Evolutionary conservation across 2,888 invertebrate genomes (phyloP).

Genomic region (Listrodromus nycthemerus): DNA sequence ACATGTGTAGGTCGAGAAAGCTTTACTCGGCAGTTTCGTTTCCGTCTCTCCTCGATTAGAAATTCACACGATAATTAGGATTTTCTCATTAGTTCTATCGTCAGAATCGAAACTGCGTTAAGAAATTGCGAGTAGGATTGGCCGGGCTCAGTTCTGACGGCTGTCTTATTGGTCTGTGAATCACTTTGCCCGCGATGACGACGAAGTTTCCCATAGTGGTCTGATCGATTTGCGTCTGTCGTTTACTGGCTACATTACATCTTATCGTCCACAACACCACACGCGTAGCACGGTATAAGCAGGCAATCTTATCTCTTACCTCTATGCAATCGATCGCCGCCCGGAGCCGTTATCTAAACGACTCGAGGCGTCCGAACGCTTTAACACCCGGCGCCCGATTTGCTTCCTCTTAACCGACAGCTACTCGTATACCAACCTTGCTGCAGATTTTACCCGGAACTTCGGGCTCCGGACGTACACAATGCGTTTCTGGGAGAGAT

Average conservation of each 20-base stretch:
- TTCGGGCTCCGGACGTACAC: not conserved
- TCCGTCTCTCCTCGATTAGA: not conserved
- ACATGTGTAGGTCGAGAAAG: no score
- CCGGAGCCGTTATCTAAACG: conserved; percentile 42
- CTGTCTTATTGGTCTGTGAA: not conserved
- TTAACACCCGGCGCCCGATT: conserved; percentile 17
- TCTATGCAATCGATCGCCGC: conserved; percentile 39
- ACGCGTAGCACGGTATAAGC: not conserved
- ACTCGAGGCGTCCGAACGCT: conserved; percentile 20
- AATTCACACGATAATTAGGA: not conserved
- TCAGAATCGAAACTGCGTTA: not conserved
- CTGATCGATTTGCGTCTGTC: conserved; percentile 35
- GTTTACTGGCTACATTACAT: conserved; percentile 28
- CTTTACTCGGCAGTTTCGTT: not conserved
- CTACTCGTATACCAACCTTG: not conserved
- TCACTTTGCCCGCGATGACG: conserved; percentile 3
- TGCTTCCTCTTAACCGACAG: conserved; percentile 1
- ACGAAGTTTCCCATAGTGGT: conserved; percentile 1
- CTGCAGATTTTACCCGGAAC: not conserved
- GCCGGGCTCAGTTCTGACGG: not conserved
- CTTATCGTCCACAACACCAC: conserved; percentile 16
- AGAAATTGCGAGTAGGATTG: not conserved
- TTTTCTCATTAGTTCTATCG: not conserved
- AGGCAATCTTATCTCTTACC: conserved; percentile 40
- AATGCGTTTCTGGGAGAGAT: no score